Base-by-base conservation (phyloP, 2,113 vertebrate genomes). In the Zapornia atra region DNA sequence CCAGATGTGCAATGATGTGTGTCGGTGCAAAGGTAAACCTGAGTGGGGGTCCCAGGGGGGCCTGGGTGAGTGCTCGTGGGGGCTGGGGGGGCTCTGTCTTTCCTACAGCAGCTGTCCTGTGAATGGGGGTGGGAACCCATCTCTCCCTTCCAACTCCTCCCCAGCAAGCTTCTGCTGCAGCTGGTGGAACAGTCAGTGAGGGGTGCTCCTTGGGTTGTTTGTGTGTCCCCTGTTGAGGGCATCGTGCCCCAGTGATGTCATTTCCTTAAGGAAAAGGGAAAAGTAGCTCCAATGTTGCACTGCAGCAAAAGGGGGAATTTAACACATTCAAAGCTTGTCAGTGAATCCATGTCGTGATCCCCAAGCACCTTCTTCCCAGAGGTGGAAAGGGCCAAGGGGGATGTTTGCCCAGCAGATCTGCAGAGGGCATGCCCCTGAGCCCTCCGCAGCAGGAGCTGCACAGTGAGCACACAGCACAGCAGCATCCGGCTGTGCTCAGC, bases 1-100 rank as follows among this genome's bases (percentile, higher is more conserved):
- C 33, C 12, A 25, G 33, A 3, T 2, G 2, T 12, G 12, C 5
- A 18, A 12, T 5, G 26, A 28, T 18, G 15, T 2, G 0, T 33
- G 20, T 24, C 36, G 31, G 12, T 11, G 48, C 40, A 54, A 33
- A 64, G 44, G 12, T 60, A n/a, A 26, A 15, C 10, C 20, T 15
- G 51, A 73, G 64, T 0, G 0, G 33, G 17, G 34, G n/a, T 80
- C 54, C 36, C 60, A 36, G 56, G 28, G 46, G 28, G 31, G 10
- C 31, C 28, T 8, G 24, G 38, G 7, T 9, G 40, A 50, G 59
- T 18, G 17, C 5, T 1, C 50, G 28, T 20, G 21, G 29, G 17
- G 19, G 19, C 14, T 38, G 4, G 15, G 29, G 25, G 50, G 22
- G 22, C 15, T 56, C 24, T 0, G 0, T 3, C 9, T 53, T 33